Conservation (phyloP, 2,888 invertebrate genomes). For the Lochmaea crataegi region DNA sequence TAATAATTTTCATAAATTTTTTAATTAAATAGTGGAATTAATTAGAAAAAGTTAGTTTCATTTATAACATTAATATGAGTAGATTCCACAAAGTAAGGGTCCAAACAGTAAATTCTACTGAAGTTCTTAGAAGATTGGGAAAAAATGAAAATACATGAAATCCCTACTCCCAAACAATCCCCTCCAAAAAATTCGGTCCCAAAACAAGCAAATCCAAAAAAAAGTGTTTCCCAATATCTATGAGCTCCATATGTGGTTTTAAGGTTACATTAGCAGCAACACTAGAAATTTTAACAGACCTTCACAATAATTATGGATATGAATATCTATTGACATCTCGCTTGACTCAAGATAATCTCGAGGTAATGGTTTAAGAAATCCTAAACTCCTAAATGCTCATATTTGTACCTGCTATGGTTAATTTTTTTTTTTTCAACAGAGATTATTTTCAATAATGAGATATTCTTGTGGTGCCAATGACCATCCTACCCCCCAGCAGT, state of each 20-base stretch:
- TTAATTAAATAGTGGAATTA: too few relatives aligned
- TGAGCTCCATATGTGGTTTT: neutral
- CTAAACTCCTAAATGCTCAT: too few relatives aligned
- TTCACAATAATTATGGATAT: neutral
- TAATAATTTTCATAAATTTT: too few relatives aligned
- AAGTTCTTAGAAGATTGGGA: too few relatives aligned
- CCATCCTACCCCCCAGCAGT: neutral
- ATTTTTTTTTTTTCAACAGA: neutral
- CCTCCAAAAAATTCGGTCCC: too few relatives aligned
- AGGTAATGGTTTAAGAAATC: neutral
- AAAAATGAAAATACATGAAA: too few relatives aligned
- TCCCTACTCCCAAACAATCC: too few relatives aligned
- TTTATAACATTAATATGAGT: too few relatives aligned
- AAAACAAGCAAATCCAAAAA: neutral
- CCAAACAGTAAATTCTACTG: too few relatives aligned
- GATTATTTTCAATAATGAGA: constrained; percentile 9
- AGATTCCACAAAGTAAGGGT: too few relatives aligned
- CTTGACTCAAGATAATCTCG: constrained; percentile 7
- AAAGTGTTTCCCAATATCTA: neutral
- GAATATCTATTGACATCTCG: constrained; percentile 11
- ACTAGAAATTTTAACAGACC: neutral
- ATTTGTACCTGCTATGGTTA: neutral
- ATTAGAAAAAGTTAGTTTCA: too few relatives aligned
- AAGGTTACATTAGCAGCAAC: neutral
- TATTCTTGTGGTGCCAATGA: constrained; percentile 17